Evolutionary conservation across 2,888 invertebrate species (phyloP), one percentile per base, ranked within the genome.

Genomic region (Morpho deidamia): DNA sequence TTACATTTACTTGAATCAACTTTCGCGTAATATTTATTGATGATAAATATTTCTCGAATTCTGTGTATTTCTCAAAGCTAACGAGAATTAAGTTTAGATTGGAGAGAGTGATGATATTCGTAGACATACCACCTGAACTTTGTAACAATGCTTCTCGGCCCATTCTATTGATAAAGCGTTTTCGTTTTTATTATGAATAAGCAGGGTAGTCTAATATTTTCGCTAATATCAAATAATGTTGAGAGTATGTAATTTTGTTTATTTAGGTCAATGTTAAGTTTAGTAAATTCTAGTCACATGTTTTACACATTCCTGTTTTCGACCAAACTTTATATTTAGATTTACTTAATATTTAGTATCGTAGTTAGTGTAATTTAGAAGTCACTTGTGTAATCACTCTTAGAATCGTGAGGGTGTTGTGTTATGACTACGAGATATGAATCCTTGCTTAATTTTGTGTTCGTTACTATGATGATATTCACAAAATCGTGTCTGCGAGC

Each of bases 281-380:
- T 88, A 84, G 81, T 81, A 89, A 88, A 89, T 87, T 89, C 89
- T 89, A 89, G 89, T 88, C 89, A 89, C 74, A 78, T 83, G 87
- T 89, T 88, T 83, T 83, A 84, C 74, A 86, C 89, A 88, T 88
- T 89, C 89, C 89, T 88, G 87, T 88, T 88, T 81, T 81, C 83
- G 87, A 88, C 85, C 87, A 87, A 88, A 87, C 86, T 75, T 74
- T 79, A 72, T 78, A 70, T 74, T 69, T 72, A 77, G 72, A 70
- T 73, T 70, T 74, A 73, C 51, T 44, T 74, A 69, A 70, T 33
- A 14, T 39, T 51, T 54, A 58, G 47, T 47, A 43, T 42, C 38
- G 34, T 55, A 64, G 58, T 67, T 67, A 70, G 65, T 53, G 55
- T 63, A 62, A 60, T 64, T 43, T 66, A 49, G 53, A 53, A 53